Evolutionary conservation across 2,888 invertebrate genomes (phyloP).

Genomic region (Dromius quadrimaculatus): DNA sequence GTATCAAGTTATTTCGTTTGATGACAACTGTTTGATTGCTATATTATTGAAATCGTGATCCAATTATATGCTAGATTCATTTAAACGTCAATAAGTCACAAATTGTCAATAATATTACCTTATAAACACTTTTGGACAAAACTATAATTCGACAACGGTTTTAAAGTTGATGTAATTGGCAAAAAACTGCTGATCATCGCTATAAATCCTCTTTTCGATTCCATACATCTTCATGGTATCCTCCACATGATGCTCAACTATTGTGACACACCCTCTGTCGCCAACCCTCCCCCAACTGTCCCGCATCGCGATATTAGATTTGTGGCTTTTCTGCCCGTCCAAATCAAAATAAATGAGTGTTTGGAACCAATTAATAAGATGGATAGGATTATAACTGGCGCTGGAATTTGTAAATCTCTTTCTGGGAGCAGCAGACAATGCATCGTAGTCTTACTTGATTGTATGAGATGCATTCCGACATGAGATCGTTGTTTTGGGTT

Average conservation of each 20-base stretch:
- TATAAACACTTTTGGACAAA: no score
- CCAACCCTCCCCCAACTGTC: slow-evolving; percentile 1
- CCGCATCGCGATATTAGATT: slow-evolving; percentile 43
- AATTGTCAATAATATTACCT: no score
- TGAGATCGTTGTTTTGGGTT: slow-evolving; percentile 5
- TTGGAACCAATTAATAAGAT: slow-evolving; percentile 51
- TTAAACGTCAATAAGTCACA: no score
- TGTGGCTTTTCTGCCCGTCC: slow-evolving; percentile 48
- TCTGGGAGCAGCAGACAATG: slow-evolving; percentile 6
- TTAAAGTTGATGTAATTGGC: no score
- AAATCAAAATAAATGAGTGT: slow-evolving; percentile 51
- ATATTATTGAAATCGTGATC: neutral
- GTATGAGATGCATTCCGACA: slow-evolving; percentile 20
- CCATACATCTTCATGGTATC: no score
- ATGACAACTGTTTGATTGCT: neutral
- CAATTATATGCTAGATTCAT: neutral
- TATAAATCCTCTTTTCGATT: no score
- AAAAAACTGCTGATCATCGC: no score
- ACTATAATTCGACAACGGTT: no score
- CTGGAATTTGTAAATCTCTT: slow-evolving; percentile 42
- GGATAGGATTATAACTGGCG: slow-evolving; percentile 42
- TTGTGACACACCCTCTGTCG: slow-evolving; percentile 43
- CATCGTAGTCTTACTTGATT: slow-evolving; percentile 4
- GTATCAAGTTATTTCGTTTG: neutral
- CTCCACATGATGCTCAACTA: slow-evolving; percentile 16